phyloP scores from a whole-genome alignment of 1,140 invertebrate genomes.

The Drosophila pachea region DNA sequence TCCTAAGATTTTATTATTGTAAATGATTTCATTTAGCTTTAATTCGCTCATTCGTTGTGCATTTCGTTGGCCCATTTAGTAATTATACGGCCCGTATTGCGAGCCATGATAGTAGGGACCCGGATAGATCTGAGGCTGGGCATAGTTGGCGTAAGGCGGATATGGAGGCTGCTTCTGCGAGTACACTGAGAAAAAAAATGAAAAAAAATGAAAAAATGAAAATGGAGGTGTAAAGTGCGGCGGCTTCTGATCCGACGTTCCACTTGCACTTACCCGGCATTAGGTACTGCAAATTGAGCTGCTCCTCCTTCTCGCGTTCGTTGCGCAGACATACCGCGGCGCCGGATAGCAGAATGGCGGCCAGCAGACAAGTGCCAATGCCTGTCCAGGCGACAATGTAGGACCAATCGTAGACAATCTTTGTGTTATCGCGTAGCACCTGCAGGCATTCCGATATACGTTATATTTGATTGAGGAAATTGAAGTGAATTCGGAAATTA shows the following conservation, averaged over 20 bases:
- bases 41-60: conserved; percentile 24
- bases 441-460: conserved; percentile 76
- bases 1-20: not conserved
- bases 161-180: conserved; percentile 93
- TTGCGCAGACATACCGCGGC: conserved; percentile 94
- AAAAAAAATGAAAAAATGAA: conserved; percentile 3
- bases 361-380: conserved; percentile 91
- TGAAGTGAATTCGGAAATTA: not conserved
- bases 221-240: not conserved
- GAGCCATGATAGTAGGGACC: conserved; percentile 94
- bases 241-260: not conserved
- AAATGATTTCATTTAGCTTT: conserved; percentile 17
- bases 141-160: conserved; percentile 91
- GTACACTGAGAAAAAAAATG: conserved; percentile 84
- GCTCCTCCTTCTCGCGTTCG: conserved; percentile 94
- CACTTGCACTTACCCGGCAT: conserved; percentile 92
- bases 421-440: conserved; percentile 91
- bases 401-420: conserved; percentile 95
- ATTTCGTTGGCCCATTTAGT: conserved; percentile 79
- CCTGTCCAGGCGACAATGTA: conserved; percentile 97
- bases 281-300: conserved; percentile 97
- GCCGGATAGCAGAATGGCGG: conserved; percentile 94
- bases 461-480: not conserved
- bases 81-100: conserved; percentile 95
- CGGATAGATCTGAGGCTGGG: conserved; percentile 89